These are phyloP conservation scores for Nemotelus pantherinus DNA, from an alignment of 2,888 invertebrate species.

Conservation along the genomic window DNA sequence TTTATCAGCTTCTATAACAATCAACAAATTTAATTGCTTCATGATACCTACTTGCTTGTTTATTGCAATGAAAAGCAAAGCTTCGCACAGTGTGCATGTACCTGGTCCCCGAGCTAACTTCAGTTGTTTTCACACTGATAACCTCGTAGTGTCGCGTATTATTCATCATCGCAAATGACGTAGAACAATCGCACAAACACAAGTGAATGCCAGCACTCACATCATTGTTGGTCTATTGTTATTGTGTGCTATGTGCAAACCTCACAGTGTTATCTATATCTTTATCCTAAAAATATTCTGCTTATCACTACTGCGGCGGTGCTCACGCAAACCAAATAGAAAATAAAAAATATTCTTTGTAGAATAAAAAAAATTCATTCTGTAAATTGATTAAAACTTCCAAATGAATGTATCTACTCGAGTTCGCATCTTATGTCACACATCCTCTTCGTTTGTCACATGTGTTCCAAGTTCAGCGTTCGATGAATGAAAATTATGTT, in stretches of 20 bases:
- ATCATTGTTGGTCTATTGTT: background rate
- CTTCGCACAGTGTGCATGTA: too few species aligned
- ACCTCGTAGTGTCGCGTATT: constrained; percentile 12
- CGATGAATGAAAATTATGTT: too few species aligned
- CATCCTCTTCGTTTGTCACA: too few species aligned
- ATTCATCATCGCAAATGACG: constrained; percentile 11
- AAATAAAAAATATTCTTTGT: too few species aligned
- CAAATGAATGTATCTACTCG: too few species aligned
- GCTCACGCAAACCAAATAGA: background rate
- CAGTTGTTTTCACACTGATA: background rate
- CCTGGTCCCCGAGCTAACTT: background rate
- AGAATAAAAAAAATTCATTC: too few species aligned
- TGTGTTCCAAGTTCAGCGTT: too few species aligned
- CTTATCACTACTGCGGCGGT: background rate
- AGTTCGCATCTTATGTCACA: too few species aligned
- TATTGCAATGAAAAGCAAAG: background rate
- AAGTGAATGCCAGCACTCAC: background rate
- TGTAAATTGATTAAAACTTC: too few species aligned
- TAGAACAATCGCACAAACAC: too few species aligned
- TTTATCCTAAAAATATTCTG: background rate
- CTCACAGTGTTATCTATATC: too few species aligned
- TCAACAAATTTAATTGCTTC: constrained; percentile 22
- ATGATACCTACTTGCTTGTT: background rate
- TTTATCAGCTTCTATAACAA: constrained; percentile 20
- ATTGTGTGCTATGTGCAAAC: too few species aligned